Evolutionary conservation across 2,113 vertebrate genomes (phyloP), one percentile per base, ranked within the genome.

Genomic region (Pandion haliaetus): DNA sequence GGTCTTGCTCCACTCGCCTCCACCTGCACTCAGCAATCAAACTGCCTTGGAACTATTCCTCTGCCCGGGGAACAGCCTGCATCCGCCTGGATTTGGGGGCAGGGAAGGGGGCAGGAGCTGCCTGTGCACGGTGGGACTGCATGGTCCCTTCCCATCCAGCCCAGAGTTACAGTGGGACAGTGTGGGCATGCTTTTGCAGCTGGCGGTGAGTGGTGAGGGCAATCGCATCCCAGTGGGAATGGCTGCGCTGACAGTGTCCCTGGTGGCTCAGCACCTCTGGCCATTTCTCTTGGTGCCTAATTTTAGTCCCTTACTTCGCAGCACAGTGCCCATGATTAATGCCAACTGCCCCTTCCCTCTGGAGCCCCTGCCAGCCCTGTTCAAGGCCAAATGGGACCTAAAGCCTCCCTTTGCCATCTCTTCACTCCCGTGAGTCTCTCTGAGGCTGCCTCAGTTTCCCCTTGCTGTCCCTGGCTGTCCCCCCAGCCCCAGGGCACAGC

Each of bases 11-110:
- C 7, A 1, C 62, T 78, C 0, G 36, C 49, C 58, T 96, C 92
- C 96, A 97, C 96, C 96, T 96, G 96, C 66, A 96, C 90, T 86
- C 90, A 97, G 96, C 96, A 96, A 96, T 96, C 96, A 97, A 95
- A 91, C 36, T 0, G 2, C 57, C 73, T 67, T 93, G 92, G 93
- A 95, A 86, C 44, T 40, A 88, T 90, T 82, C 66, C 92, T 69
- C 78, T 82, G 78, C 31, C 16, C 16, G 29, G 40, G 82, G 87
- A 92, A 87, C 82, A 95, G 74, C 57, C 58, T 88, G 65, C 62
- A 44, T 72, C 18, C 4, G 9, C 7, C 73, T 52, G 52, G 26
- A 44, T 92, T 31, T 88, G 12, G 16, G 62, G n/a, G 17, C 59
- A 83, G 55, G 50, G 92, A 89, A 74, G 42, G 52, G 5, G 29